Evolutionary conservation across 2,888 invertebrate genomes (phyloP), one percentile per base, ranked within the genome.

Genomic region (Platycnemis pennipes): DNA sequence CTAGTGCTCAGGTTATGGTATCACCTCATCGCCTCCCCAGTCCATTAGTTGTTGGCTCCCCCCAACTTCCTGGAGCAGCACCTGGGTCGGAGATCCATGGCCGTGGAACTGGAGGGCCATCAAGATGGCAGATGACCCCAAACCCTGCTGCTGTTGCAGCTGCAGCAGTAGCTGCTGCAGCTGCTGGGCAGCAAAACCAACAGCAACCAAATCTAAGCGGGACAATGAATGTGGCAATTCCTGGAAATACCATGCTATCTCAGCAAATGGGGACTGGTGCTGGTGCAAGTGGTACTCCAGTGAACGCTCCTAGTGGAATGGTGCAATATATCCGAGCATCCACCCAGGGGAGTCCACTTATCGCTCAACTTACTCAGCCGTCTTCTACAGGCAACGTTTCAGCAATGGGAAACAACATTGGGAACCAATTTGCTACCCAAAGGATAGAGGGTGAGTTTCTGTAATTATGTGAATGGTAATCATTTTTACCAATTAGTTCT

Each of bases 311-410:
- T 42, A n/a, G 91, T 19, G 91, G 91, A 26, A 91, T 91, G 91
- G 91, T 91, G 22, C 91, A 91, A 69, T 91, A 91, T 45, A 63
- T 91, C 26, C 63, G 91, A 42, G 91, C 91, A n/a, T 91, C 91
- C 16, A 91, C 91, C 16, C 97, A 97, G 95, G 96, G 97, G 94
- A 97, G 97, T 69, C 97, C 97, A 4, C 96, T 97, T 2, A 97
- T 97, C 94, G 97, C 97, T 0, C 97, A 97, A 95, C 96, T 97
- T 22, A 97, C 97, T 0, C 97, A 97, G 95, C 97, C 97, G 1
- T 97, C 97, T 0, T 96, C 97, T 13, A 94, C 94, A 42, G 94
- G 85, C 11, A 94, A 94, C 53, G 94, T 94, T 26, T 26, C 89
- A 86, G 85, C 77, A 37, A 87, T 85, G 37, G 94, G 88, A 44